Evolutionary conservation across 2,113 vertebrate genomes (phyloP).

Genomic region (Tonatia bakeri): DNA sequence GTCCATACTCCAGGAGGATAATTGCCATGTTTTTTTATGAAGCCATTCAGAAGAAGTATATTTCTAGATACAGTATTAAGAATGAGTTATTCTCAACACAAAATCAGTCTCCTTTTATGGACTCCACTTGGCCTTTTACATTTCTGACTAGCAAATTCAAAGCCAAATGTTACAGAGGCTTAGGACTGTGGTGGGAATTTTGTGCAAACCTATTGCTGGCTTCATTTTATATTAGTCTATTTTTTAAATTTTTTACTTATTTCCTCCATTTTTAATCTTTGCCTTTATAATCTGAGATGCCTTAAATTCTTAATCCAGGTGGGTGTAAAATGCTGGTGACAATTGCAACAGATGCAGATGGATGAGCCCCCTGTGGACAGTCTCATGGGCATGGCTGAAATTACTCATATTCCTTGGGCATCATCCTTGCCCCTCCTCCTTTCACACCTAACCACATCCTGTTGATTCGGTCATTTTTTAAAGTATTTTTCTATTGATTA

Average conservation of each 20-base stretch:
- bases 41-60: background rate
- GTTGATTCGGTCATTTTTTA: background rate
- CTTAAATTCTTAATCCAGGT: background rate
- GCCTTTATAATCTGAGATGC: background rate
- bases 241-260: background rate
- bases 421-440: background rate
- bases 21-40: background rate
- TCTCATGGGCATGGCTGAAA: background rate
- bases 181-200: background rate
- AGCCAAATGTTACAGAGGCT: background rate
- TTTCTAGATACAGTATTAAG: background rate
- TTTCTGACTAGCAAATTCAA: background rate
- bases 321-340: background rate
- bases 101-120: background rate
- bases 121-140: background rate
- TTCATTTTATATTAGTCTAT: background rate
- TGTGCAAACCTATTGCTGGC: background rate
- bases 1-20: background rate
- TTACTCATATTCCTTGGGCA: background rate
- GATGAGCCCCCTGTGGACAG: background rate
- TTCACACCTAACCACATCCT: background rate
- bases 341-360: accelerated
- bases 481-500: too few species aligned
- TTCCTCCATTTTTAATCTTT: background rate
- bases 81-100: background rate